A percentile compares a stretch with the other conserved stretches of the same genome.
Conservation (phyloP, 2,888 invertebrate species). For the Iphiclides podalirius region DNA sequence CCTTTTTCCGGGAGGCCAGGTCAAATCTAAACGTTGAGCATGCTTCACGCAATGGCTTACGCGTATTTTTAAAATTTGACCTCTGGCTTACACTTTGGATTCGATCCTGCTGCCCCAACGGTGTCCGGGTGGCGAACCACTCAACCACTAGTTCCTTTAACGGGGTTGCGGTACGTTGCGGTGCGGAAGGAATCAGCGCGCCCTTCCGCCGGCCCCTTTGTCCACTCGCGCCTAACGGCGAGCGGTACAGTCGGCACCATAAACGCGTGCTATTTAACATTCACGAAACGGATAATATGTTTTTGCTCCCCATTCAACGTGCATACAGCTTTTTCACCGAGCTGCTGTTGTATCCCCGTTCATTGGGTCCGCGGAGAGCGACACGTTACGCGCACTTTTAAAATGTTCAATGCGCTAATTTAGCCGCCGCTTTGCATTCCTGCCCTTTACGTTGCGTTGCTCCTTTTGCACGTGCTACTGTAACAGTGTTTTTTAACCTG, state of each 20-base stretch:
- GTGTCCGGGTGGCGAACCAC: too few species aligned
- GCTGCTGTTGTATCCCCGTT: not conserved
- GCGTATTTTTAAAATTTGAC: too few species aligned
- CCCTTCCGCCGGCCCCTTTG: not conserved
- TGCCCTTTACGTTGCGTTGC: conserved; percentile 60
- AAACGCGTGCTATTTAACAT: not conserved
- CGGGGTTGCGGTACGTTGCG: too few species aligned
- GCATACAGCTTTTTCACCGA: not conserved
- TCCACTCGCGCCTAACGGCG: not conserved
- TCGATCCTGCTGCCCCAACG: too few species aligned
- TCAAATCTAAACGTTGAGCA: too few species aligned
- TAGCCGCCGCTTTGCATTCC: conserved; percentile 2
- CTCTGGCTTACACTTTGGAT: too few species aligned
- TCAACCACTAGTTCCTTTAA: too few species aligned
- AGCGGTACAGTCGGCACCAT: not conserved
- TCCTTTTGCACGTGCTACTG: conserved; percentile 31
- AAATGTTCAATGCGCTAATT: not conserved
- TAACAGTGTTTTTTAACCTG: not conserved
- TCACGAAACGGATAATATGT: not conserved
- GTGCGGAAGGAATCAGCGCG: not conserved
- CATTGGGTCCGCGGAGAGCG: conserved; percentile 1
- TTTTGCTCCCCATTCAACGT: not conserved
- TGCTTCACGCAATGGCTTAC: too few species aligned
- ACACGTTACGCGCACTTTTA: not conserved
- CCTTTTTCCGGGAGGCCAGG: too few species aligned